phyloP scores from a whole-genome alignment of 1,140 invertebrate species.

The Drosophila sturtevanti region DNA sequence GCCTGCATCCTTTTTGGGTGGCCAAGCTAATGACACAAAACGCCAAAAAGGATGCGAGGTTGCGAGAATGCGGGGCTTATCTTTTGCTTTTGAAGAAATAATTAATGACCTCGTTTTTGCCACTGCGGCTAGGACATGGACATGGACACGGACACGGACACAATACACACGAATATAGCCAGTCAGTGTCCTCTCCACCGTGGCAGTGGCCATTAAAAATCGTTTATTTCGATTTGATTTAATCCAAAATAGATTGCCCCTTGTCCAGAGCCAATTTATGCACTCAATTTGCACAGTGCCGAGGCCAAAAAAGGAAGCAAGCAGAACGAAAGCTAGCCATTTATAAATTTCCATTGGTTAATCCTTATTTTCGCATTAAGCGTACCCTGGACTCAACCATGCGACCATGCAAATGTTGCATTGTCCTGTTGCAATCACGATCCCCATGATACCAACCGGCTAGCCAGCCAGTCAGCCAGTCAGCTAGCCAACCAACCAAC shows the following conservation, averaged over 20 bases:
- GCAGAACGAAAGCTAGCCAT: conserved; percentile 42
- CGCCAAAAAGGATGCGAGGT: conserved; percentile 70
- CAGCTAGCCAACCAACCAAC: no score
- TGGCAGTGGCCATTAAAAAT: conserved; percentile 80
- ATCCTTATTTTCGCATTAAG: conserved; percentile 82
- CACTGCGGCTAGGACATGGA: conserved; percentile 64
- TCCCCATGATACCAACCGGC: not conserved
- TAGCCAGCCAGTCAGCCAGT: no score
- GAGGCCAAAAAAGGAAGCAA: conserved; percentile 1
- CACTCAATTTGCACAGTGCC: conserved; percentile 73
- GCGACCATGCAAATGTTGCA: conserved; percentile 68
- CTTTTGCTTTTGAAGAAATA: conserved; percentile 82
- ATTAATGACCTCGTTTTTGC: conserved; percentile 83
- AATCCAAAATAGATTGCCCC: conserved; percentile 81
- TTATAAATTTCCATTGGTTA: conserved; percentile 82
- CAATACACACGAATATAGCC: not conserved
- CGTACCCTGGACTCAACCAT: conserved; percentile 31
- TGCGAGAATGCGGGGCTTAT: conserved; percentile 61
- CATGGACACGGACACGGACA: conserved; percentile 21
- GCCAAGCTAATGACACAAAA: conserved; percentile 80
- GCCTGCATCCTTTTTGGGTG: conserved; percentile 49
- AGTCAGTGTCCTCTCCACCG: not conserved
- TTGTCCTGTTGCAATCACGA: conserved; percentile 62
- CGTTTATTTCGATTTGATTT: conserved; percentile 83
- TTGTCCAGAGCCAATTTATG: conserved; percentile 75